phyloP scores from a whole-genome alignment of 2,797 vertebrate species.

The Sphenodon punctatus region DNA sequence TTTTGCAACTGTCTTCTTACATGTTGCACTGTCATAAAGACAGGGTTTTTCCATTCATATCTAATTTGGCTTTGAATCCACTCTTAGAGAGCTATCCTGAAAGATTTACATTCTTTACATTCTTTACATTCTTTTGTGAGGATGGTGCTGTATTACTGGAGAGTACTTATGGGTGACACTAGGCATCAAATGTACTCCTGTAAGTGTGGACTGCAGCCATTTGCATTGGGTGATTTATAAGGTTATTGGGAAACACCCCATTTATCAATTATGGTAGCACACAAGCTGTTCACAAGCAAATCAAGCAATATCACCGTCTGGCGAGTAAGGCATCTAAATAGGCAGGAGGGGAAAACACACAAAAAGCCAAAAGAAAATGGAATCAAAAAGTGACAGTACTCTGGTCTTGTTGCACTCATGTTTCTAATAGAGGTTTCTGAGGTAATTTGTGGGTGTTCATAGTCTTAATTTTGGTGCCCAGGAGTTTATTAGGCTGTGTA shows the following conservation, averaged over 20 bases:
- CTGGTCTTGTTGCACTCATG: neutral
- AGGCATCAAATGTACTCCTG: constrained; percentile 20
- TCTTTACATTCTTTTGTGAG: constrained; percentile 21
- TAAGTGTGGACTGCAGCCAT: constrained; percentile 12
- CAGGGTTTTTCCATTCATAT: constrained; percentile 34
- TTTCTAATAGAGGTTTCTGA: no score
- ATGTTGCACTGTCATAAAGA: constrained; percentile 15
- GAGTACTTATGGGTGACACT: constrained; percentile 27
- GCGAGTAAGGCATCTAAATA: constrained; percentile 27
- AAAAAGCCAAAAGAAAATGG: constrained; percentile 9
- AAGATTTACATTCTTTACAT: neutral
- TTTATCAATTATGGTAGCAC: constrained; percentile 45
- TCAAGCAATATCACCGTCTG: constrained; percentile 28
- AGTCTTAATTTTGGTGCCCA: no score
- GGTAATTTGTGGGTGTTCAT: no score
- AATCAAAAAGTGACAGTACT: constrained; percentile 35
- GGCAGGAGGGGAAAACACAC: neutral
- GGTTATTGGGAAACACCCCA: constrained; percentile 52
- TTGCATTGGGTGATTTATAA: constrained; percentile 49
- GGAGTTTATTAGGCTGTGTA: no score
- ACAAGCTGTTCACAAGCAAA: constrained; percentile 42
- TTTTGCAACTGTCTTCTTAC: constrained; percentile 20
- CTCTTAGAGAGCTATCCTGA: constrained; percentile 33
- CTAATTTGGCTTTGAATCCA: constrained; percentile 48
- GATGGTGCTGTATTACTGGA: constrained; percentile 29